Base-by-base conservation (phyloP, 2,797 vertebrate genomes). In the Naso thynnoides region DNA sequence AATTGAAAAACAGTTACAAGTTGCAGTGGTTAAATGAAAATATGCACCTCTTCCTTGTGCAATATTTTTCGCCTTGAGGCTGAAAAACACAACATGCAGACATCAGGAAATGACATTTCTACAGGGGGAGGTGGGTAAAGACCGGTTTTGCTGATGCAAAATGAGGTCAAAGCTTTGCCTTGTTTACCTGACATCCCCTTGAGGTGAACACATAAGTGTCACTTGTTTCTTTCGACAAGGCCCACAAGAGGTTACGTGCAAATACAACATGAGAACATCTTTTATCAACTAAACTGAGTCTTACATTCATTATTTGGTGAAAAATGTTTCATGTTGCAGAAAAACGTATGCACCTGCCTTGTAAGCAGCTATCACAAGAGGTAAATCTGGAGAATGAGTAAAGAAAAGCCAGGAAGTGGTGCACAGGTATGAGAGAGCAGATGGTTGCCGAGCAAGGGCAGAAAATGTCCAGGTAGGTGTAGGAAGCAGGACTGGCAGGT, bases 381-480 rank as follows among this genome's bases (percentile, higher is more conserved):
- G 29, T 27, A 58, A 57, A n/a, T 24, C 11, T 26, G 13, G 23
- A 59, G 53, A 44, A 57, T 45, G 59, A 27, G 44, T 41, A 21
- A 24, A 23, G 70, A 47, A n/a, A 41, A 23, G 44, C 18, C 39
- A 54, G 47, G 45, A n/a, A n/a, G n/a, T n/a, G 52, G 54, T 69
- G 60, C 8, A 29, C 55, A 68, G 67, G 68, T 75, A 59, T 49
- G 61, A 76, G 45, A 41, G 29, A 67, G 73, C 86, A 85, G 85
- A 91, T 87, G 89, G 91, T 59, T 56, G 83, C 70, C 41, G 76
- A 64, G 74, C 64, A 78, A 68, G 88, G 76, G 33, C 45, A 52
- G 62, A 86, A n/a, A 67, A 70, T 42, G 63, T 45, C 18, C 38
- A 76, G 73, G 61, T 52, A 66, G 49, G 63, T 63, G 57, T 23